Percentiles rank a stretch among this genome's conserved stretches.
Conservation (phyloP, 2,888 invertebrate genomes). For the Cactoblastis cactorum region DNA sequence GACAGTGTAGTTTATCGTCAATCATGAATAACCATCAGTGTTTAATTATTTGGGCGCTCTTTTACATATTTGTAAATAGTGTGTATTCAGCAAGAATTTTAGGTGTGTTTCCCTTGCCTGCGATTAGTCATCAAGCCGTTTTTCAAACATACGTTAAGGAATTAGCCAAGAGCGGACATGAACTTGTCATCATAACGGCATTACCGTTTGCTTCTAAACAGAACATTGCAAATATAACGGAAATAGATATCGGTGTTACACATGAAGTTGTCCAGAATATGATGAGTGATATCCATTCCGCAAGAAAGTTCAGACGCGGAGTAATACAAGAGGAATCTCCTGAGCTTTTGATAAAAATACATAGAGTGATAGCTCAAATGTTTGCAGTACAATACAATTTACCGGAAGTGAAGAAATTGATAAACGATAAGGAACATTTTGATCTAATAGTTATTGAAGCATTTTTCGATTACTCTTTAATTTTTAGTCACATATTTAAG, state of each 20-base stretch:
- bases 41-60: neutral
- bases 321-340: neutral
- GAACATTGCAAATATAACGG: neutral
- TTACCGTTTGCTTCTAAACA: conserved; percentile 29
- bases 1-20: neutral
- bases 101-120: conserved; percentile 41
- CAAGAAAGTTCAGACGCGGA: neutral
- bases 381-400: neutral
- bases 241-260: neutral
- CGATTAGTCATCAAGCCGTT: conserved; percentile 55
- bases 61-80: neutral
- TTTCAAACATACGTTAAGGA: conserved; percentile 42
- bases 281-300: neutral
- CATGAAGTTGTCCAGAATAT: neutral
- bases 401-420: conserved; percentile 17
- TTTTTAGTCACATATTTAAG: conserved; percentile 30
- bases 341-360: neutral
- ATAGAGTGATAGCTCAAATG: neutral
- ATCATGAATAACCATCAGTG: neutral
- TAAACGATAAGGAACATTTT: conserved; percentile 33
- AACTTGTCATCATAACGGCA: conserved; percentile 49
- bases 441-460: conserved; percentile 36
- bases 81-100: conserved; percentile 40
- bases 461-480: conserved; percentile 23
- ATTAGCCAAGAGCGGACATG: conserved; percentile 50